Evolutionary conservation across 92 coral and sea anemone species (phyloP).

Genomic region (Zoanthus sansibaricus): DNA sequence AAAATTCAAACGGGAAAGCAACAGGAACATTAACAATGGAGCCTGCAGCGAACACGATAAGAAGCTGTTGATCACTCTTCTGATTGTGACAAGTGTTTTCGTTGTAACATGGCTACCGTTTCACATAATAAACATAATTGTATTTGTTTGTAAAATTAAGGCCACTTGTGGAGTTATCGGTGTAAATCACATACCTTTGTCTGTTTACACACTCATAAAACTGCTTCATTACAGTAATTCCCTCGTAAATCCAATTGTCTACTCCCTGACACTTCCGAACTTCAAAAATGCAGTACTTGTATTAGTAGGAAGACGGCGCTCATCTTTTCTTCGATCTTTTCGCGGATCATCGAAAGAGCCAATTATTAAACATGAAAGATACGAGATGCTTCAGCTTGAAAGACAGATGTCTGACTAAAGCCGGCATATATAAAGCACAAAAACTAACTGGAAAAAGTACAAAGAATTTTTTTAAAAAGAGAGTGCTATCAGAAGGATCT

Average conservation of each 20-base stretch:
- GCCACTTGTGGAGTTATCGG: neutral
- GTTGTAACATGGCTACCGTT: constrained; percentile 86
- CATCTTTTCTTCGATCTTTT: constrained; percentile 14
- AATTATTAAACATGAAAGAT: neutral
- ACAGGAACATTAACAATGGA: neutral
- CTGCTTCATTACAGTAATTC: constrained; percentile 42
- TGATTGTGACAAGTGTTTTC: constrained; percentile 78
- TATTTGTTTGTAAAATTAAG: constrained; percentile 44
- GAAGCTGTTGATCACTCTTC: constrained; percentile 66
- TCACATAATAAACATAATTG: constrained; percentile 78
- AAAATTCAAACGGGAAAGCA: neutral
- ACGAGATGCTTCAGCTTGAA: neutral
- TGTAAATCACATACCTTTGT: constrained; percentile 1
- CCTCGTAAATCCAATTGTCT: constrained; percentile 39
- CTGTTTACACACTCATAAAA: constrained; percentile 35
- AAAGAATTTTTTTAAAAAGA: too few relatives aligned
- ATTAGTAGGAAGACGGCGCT: constrained; percentile 14
- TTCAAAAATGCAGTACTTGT: constrained; percentile 32
- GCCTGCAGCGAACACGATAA: constrained; percentile 53
- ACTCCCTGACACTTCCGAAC: constrained; percentile 36
- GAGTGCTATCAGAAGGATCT: too few relatives aligned
- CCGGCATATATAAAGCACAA: neutral
- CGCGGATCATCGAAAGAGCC: constrained; percentile 13
- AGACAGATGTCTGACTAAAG: neutral
- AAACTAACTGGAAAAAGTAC: too few relatives aligned